Percentiles rank a stretch among this genome's conserved stretches.
These are phyloP conservation scores for Calephelis perditalis DNA, from an alignment of 2,888 invertebrate genomes.

Conservation along the genomic window DNA sequence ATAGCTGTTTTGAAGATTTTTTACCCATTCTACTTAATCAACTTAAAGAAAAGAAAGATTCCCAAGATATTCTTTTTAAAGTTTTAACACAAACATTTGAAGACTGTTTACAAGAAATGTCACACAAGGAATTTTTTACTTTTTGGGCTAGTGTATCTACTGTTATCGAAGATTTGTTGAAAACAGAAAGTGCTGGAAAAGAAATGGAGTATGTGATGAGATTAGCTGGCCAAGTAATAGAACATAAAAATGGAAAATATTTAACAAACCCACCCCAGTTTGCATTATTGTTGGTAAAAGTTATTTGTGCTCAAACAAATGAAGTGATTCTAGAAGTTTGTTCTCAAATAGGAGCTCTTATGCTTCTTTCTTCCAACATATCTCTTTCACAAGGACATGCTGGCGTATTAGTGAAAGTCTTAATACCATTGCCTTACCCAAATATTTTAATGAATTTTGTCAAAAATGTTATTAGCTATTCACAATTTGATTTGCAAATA, in stretches of 20 bases:
- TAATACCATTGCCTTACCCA: slow-evolving; percentile 76
- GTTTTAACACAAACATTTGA: slow-evolving; percentile 82
- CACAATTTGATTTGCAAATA: slow-evolving; percentile 85
- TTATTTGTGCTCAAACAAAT: slow-evolving; percentile 64
- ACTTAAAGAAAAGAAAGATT: slow-evolving; percentile 68
- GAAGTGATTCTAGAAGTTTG: slow-evolving; percentile 68
- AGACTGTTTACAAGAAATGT: slow-evolving; percentile 80
- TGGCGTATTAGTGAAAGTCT: slow-evolving; percentile 81
- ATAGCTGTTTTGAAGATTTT: slow-evolving; percentile 87
- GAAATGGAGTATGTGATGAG: slow-evolving; percentile 70
- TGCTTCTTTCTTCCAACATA: slow-evolving; percentile 79
- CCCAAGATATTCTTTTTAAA: slow-evolving; percentile 78
- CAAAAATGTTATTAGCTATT: slow-evolving; percentile 80
- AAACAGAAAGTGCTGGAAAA: slow-evolving; percentile 51
- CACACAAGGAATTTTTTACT: slow-evolving; percentile 79
- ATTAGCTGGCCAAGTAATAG: slow-evolving; percentile 79
- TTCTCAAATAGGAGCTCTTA: slow-evolving; percentile 75
- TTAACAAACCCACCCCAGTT: slow-evolving; percentile 79
- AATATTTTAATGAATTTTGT: slow-evolving; percentile 81
- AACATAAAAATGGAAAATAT: slow-evolving; percentile 81
- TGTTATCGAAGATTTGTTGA: slow-evolving; percentile 52
- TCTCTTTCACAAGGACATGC: slow-evolving; percentile 85
- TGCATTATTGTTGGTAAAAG: slow-evolving; percentile 74
- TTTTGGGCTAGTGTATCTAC: slow-evolving; percentile 80
- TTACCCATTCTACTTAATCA: slow-evolving; percentile 82